phyloP scores from a whole-genome alignment of 2,797 vertebrate genomes.

The Alcedo quadribrachys region DNA sequence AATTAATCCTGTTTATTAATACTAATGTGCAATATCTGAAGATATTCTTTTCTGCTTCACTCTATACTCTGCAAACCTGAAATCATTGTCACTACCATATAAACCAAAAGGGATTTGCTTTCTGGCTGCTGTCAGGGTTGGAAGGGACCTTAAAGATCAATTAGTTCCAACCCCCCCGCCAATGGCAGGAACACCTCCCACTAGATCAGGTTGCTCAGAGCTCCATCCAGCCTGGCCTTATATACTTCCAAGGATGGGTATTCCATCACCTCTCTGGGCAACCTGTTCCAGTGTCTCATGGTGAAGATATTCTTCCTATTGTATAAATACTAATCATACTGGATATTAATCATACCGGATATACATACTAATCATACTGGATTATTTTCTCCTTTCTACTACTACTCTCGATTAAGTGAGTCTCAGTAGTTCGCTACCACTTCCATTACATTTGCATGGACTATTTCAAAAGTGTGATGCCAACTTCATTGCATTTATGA shows the following conservation, averaged over 20 bases:
- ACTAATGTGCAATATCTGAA: background rate
- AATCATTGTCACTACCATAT: fast-evolving
- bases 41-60: background rate
- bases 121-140: background rate
- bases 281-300: too few species aligned
- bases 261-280: too few species aligned
- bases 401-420: background rate
- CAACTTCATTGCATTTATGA: background rate
- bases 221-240: too few species aligned
- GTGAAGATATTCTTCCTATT: too few species aligned
- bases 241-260: too few species aligned
- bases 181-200: too few species aligned
- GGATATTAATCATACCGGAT: too few species aligned
- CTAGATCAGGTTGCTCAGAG: too few species aligned
- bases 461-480: background rate
- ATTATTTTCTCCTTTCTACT: background rate
- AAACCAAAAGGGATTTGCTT: background rate
- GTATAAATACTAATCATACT: too few species aligned
- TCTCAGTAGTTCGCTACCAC: background rate
- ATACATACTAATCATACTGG: too few species aligned
- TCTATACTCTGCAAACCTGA: background rate
- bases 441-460: background rate
- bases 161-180: too few species aligned
- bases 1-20: background rate
- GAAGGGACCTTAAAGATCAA: too few species aligned